Evolutionary conservation across 35 echinoderm and acorn worm species (phyloP).

Genomic region (Apostichopus japonicus): DNA sequence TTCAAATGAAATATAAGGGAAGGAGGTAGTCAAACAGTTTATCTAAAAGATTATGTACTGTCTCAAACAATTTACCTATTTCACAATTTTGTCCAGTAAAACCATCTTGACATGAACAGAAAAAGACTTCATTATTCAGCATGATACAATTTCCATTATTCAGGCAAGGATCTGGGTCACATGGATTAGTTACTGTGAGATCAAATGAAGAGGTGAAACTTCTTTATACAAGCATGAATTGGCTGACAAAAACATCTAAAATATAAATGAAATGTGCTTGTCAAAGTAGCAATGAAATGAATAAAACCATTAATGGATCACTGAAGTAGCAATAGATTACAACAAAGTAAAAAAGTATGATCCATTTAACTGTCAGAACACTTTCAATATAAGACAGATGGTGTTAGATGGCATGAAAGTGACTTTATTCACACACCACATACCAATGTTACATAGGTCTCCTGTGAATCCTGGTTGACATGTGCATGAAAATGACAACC

Average conservation of each 20-base stretch:
- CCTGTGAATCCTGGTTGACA: neutral
- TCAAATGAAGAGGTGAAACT: neutral
- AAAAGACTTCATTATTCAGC: neutral
- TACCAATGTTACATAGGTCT: neutral
- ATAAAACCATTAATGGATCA: too few species aligned
- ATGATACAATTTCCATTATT: neutral
- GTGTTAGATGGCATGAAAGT: too few species aligned
- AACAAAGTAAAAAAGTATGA: too few species aligned
- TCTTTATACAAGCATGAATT: neutral
- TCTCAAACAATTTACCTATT: neutral
- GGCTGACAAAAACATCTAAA: neutral
- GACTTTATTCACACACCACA: neutral
- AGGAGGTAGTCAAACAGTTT: too few species aligned
- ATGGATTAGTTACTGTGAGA: neutral
- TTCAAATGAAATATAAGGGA: too few species aligned
- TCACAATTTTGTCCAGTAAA: constrained; percentile 12
- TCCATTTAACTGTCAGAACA: too few species aligned
- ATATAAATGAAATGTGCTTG: too few species aligned
- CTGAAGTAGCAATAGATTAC: too few species aligned
- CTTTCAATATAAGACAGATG: too few species aligned
- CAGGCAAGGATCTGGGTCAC: neutral
- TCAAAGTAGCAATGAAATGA: too few species aligned
- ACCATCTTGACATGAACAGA: constrained; percentile 3
- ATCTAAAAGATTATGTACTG: too few species aligned
- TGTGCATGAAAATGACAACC: neutral